Percentiles rank a stretch among this genome's conserved stretches.
These are phyloP conservation scores for Zophobas morio DNA, from an alignment of 1,140 invertebrate species.

Conservation along the genomic window DNA sequence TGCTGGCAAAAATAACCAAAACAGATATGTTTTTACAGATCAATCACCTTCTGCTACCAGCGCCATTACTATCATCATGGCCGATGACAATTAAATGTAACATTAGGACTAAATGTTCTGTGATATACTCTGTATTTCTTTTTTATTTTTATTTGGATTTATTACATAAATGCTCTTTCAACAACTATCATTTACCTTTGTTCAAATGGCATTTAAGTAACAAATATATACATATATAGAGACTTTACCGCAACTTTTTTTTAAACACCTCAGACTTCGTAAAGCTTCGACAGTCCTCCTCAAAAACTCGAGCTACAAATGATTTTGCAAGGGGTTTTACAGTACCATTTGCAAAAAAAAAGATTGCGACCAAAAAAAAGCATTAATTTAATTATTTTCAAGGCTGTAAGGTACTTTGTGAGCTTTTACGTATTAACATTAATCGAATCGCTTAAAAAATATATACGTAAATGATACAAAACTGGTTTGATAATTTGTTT, in stretches of 20 bases:
- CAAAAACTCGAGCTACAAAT: background rate
- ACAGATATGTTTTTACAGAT: constrained; percentile 60
- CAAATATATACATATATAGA: constrained; percentile 33
- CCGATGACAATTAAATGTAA: constrained; percentile 63
- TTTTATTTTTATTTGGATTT: constrained; percentile 39
- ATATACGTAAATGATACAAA: too few species aligned
- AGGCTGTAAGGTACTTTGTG: too few species aligned
- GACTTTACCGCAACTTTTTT: background rate
- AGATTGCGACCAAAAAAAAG: too few species aligned
- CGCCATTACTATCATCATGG: constrained; percentile 67
- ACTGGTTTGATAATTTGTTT: too few species aligned
- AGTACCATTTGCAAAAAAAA: too few species aligned
- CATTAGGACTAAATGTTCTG: constrained; percentile 60
- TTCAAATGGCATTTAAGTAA: constrained; percentile 48
- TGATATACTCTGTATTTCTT: constrained; percentile 55
- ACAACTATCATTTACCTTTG: constrained; percentile 37
- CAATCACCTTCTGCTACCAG: constrained; percentile 67
- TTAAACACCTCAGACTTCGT: background rate
- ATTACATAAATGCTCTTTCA: constrained; percentile 44
- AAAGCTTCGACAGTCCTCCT: background rate
- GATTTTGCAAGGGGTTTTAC: too few species aligned
- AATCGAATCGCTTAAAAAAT: too few species aligned
- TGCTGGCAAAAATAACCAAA: constrained; percentile 45
- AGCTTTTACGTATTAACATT: too few species aligned
- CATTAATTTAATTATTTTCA: too few species aligned